A percentile compares a stretch with the other conserved stretches of the same genome.
Evolutionary conservation across 1,140 invertebrate species (phyloP).

Genomic region (Drosophila santomea): DNA sequence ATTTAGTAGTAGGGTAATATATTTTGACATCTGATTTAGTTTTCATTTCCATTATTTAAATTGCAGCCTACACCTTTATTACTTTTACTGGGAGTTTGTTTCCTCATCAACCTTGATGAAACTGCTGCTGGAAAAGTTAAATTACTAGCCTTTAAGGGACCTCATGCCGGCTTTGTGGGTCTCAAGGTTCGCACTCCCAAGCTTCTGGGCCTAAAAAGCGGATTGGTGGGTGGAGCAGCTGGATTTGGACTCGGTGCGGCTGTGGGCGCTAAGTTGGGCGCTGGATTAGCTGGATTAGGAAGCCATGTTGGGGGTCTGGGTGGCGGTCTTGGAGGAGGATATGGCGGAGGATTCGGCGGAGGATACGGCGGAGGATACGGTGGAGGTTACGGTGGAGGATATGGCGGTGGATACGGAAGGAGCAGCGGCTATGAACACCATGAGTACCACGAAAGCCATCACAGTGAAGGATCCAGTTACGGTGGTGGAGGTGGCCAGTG

Average conservation of each 20-base stretch:
- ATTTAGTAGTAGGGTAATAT: too few relatives aligned
- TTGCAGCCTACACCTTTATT: slow-evolving; percentile 24
- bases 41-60: background rate
- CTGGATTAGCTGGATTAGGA: slow-evolving; percentile 3
- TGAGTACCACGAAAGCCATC: slow-evolving; percentile 65
- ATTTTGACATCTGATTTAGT: too few relatives aligned
- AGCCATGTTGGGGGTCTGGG: background rate
- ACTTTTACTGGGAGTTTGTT: slow-evolving; percentile 43
- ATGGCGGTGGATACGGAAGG: slow-evolving; percentile 19
- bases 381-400: background rate
- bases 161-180: slow-evolving; percentile 59
- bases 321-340: slow-evolving; percentile 7
- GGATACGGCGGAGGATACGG: slow-evolving; percentile 43
- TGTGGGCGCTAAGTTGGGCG: slow-evolving; percentile 29
- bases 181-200: slow-evolving; percentile 66
- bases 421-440: slow-evolving; percentile 68
- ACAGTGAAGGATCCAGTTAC: slow-evolving; percentile 49
- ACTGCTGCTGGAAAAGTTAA: slow-evolving; percentile 58
- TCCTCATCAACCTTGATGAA: slow-evolving; percentile 29
- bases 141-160: slow-evolving; percentile 70
- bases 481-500: slow-evolving; percentile 46
- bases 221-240: slow-evolving; percentile 41
- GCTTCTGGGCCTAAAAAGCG: slow-evolving; percentile 62
- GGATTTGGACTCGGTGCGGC: slow-evolving; percentile 50
- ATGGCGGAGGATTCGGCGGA: slow-evolving; percentile 51